Evolutionary conservation across 2,888 invertebrate genomes (phyloP).

Genomic region (Heteromurus nitidus): DNA sequence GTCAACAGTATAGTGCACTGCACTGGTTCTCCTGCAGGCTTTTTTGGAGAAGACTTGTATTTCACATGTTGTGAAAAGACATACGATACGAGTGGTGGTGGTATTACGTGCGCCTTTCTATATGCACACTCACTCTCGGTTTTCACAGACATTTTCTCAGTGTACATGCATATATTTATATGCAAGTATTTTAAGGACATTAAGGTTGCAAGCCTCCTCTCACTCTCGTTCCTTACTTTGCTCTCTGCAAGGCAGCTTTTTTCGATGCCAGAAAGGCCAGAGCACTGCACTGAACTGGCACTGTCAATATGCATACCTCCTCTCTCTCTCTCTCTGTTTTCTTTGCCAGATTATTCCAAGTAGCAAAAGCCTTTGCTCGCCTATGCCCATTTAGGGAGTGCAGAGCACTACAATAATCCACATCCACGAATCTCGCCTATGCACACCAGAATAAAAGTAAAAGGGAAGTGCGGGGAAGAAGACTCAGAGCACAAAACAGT

Average conservation of each 20-base stretch:
- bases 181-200: conserved; percentile 45
- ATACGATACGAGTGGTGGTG: conserved; percentile 21
- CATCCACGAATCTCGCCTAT: background rate
- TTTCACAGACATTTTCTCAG: too few relatives aligned
- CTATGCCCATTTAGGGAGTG: conserved; percentile 58
- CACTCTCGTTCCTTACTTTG: conserved; percentile 5
- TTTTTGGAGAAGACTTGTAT: conserved; percentile 30
- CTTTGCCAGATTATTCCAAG: conserved; percentile 39
- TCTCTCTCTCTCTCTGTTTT: background rate
- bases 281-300: conserved; percentile 47
- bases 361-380: conserved; percentile 41
- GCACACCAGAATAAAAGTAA: conserved; percentile 46
- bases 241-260: conserved; percentile 58
- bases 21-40: conserved; percentile 9
- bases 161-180: too few relatives aligned
- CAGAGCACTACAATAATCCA: background rate
- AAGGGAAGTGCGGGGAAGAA: conserved; percentile 49
- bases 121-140: conserved; percentile 4
- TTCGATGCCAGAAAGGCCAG: conserved; percentile 57
- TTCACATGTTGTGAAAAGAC: conserved; percentile 41
- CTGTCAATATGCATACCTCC: too few relatives aligned
- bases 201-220: conserved; percentile 45
- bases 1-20: conserved; percentile 39
- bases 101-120: background rate
- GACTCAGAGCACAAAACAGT: too few relatives aligned